Evolutionary conservation across 2,888 invertebrate genomes (phyloP).

Genomic region (Euphydryas editha): DNA sequence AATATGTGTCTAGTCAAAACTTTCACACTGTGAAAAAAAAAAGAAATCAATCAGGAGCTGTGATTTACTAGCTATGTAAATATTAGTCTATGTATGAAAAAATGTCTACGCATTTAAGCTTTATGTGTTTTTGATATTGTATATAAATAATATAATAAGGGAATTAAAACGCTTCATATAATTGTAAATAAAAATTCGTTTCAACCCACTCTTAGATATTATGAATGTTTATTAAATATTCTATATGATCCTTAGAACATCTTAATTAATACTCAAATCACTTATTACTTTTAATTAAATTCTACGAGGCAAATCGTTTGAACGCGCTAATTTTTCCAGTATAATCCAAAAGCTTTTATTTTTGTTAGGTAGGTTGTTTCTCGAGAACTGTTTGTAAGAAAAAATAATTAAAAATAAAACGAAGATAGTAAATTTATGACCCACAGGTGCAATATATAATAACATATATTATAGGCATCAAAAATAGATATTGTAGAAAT

Average conservation of each 20-base stretch:
- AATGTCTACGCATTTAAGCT: slow-evolving; percentile 29
- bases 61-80: slow-evolving; percentile 76
- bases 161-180: slow-evolving; percentile 65
- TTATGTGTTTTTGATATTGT: slow-evolving; percentile 27
- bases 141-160: slow-evolving; percentile 44
- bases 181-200: slow-evolving; percentile 46
- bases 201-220: slow-evolving; percentile 21
- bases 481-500: too few relatives aligned
- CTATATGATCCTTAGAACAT: not conserved
- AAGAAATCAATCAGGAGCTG: slow-evolving; percentile 74
- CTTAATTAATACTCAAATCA: not conserved
- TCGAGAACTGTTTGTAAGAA: too few relatives aligned
- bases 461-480: too few relatives aligned
- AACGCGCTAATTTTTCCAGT: too few relatives aligned
- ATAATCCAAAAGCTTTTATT: too few relatives aligned
- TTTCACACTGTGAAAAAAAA: slow-evolving; percentile 41
- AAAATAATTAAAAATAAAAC: too few relatives aligned
- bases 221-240: slow-evolving; percentile 28
- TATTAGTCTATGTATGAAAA: slow-evolving; percentile 50
- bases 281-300: too few relatives aligned
- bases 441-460: too few relatives aligned
- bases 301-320: too few relatives aligned
- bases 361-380: too few relatives aligned
- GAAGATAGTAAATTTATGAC: too few relatives aligned
- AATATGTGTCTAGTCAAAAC: slow-evolving; percentile 31